Percentiles rank a stretch among this genome's conserved stretches.
These are phyloP conservation scores for Amyelois transitella DNA, from an alignment of 1,140 invertebrate genomes.

Conservation along the genomic window DNA sequence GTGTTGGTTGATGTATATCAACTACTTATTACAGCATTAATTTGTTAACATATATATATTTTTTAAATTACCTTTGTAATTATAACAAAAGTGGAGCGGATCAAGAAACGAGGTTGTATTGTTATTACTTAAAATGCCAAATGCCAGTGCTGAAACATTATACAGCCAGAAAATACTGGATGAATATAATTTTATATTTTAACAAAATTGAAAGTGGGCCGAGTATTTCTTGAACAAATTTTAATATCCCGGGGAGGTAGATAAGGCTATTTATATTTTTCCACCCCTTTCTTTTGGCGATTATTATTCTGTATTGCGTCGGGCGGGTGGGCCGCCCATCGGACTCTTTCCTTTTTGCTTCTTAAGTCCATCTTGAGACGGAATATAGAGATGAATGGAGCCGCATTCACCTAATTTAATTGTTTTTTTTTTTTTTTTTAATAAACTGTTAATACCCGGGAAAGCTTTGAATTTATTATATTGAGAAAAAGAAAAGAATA, in stretches of 20 bases:
- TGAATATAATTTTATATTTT: constrained; percentile 59
- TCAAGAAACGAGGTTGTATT: too few species aligned
- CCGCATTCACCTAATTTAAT: constrained; percentile 13
- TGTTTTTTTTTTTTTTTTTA: background rate
- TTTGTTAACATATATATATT: too few species aligned
- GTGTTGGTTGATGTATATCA: too few species aligned
- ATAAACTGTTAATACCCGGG: too few species aligned
- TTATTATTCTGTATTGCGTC: constrained; percentile 73
- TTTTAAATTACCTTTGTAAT: too few species aligned
- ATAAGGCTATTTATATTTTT: constrained; percentile 72
- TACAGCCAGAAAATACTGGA: background rate
- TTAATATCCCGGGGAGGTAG: constrained; percentile 62
- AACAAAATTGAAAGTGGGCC: constrained; percentile 53
- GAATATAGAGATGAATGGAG: constrained; percentile 37
- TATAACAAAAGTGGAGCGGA: too few species aligned
- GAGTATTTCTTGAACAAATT: constrained; percentile 64
- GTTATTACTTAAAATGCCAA: background rate
- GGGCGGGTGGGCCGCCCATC: constrained; percentile 43
- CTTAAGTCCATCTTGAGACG: constrained; percentile 73
- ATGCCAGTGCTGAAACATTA: constrained; percentile 2
- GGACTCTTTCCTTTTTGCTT: constrained; percentile 73
- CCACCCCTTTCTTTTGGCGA: constrained; percentile 71
- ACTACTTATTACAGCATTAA: too few species aligned
- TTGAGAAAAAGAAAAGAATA: too few species aligned
- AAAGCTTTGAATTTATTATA: too few species aligned